Conservation (phyloP, 2,797 vertebrate genomes). For the Corythornis leucogaster region DNA sequence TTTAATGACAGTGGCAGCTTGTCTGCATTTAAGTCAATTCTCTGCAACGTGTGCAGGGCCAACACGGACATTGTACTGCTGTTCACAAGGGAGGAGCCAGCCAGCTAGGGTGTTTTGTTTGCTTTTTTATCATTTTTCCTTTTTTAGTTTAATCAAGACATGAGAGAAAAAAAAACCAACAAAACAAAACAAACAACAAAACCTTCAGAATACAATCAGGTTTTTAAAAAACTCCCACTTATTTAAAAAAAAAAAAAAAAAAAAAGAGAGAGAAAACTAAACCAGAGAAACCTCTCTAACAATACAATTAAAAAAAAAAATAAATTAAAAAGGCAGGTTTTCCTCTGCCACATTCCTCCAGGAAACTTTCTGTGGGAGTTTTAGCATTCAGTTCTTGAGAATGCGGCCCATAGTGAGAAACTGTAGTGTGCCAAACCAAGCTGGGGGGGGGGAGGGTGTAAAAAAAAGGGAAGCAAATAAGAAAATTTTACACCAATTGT, state of each 20-base stretch:
- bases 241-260: neutral
- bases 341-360: neutral
- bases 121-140: neutral
- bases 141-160: neutral
- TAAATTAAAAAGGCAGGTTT: neutral
- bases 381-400: neutral
- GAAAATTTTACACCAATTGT: neutral
- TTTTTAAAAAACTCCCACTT: too few relatives aligned
- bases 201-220: neutral
- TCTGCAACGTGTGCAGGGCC: neutral
- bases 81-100: neutral
- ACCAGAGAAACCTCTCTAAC: neutral
- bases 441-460: neutral
- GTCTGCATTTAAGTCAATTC: neutral
- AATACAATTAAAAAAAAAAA: neutral
- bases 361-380: slow-evolving; percentile 1
- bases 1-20: neutral
- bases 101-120: neutral
- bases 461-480: neutral
- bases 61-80: neutral
- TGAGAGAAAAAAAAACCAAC: neutral
- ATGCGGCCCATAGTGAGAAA: neutral
- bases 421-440: neutral
- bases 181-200: too few relatives aligned
- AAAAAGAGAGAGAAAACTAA: rapidly evolving